Base-by-base conservation (phyloP, 53 echinoderm and acorn worm genomes). In the Holothuria scabra region DNA sequence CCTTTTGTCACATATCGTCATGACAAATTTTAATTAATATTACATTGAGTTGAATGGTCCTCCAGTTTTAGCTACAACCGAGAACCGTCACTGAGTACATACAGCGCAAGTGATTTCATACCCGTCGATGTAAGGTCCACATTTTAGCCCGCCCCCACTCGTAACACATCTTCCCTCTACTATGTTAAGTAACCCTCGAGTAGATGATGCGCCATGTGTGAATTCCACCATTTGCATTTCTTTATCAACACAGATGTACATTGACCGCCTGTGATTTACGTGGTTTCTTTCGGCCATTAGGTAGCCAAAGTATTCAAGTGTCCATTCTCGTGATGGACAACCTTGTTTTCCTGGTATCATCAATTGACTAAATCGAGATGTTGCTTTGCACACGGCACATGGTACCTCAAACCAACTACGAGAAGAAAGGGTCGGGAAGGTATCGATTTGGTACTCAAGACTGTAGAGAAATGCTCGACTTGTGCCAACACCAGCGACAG, bases 191-290 rank as follows among this genome's bases (percentile, higher is more conserved):
- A 70, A 21, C 14, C 57, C 85, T 18, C 85, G 29, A 24, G 58
- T 63, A 37, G 29, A 52, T 16, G 44, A n/a, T 14, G 28, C 3
- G 22, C 85, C 85, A 19, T 68, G 60, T 6, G 85, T 84, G 12
- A 72, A 29, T 19, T 69, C 70, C 34, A 56, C 56, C 0, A 60
- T 23, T n/a, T 71, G 34, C 70, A 74, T 32, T 14, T 71, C 74
- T n/a, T 12, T 37, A 35, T 84, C 85, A 33, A 84, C 71, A 28
- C 85, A 84, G 71, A 84, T 84, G 33, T 70, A 84, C 72, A 59
- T 71, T 14, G 59, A 70, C 28, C 74, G 56, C 64, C 21, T 26
- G 67, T 72, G 60, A 71, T 29, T 59, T 1, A 56, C n/a, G 25
- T 56, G 24, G 23, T 25, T 59, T 57, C 74, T 38, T 26, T 58